These are phyloP conservation scores for Tenodera sinensis DNA, from an alignment of 2,888 invertebrate species.

Conservation along the genomic window DNA sequence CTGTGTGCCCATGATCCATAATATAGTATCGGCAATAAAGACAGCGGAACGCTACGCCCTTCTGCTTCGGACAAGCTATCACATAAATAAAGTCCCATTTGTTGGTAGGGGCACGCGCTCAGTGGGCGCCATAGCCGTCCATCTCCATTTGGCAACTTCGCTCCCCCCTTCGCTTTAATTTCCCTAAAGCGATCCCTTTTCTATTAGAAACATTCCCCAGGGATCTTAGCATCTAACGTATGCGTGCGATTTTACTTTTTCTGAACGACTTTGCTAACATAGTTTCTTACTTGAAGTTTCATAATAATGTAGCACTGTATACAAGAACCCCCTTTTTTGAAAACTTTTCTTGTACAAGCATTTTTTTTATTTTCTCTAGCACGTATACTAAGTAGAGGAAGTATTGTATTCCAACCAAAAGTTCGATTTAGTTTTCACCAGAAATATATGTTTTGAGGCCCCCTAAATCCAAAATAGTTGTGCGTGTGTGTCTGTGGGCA, in stretches of 20 bases:
- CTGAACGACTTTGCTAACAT: background rate
- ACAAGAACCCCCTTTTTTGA: too few species aligned
- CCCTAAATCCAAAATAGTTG: too few species aligned
- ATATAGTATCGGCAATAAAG: background rate
- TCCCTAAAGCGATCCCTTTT: background rate
- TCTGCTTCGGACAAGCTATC: background rate
- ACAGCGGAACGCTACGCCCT: background rate
- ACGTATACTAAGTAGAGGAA: too few species aligned
- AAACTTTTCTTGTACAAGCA: too few species aligned
- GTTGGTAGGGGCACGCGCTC: background rate
- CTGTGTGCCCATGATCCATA: background rate
- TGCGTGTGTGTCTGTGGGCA: too few species aligned
- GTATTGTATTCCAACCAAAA: too few species aligned
- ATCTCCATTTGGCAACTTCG: background rate
- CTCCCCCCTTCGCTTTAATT: background rate
- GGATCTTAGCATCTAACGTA: background rate
- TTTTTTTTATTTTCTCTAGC: too few species aligned
- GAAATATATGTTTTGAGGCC: too few species aligned
- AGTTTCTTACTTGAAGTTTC: background rate
- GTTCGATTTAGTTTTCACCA: too few species aligned
- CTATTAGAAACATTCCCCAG: background rate
- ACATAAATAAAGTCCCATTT: background rate
- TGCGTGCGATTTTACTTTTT: background rate
- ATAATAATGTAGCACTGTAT: too few species aligned
- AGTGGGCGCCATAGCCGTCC: background rate